phyloP scores from a whole-genome alignment of 2,797 vertebrate genomes.

The Darevskia mixta region DNA sequence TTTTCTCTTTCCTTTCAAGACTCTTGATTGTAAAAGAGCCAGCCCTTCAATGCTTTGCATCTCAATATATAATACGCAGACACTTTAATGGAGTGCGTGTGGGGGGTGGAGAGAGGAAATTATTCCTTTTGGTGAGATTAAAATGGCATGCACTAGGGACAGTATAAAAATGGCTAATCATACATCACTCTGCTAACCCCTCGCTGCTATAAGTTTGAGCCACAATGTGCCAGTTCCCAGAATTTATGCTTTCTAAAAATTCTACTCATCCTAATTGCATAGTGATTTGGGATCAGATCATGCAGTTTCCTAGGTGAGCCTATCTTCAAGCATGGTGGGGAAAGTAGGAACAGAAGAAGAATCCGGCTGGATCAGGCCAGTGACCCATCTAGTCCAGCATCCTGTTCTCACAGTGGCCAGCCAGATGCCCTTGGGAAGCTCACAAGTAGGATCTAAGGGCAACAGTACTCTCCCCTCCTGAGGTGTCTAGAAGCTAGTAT shows the following conservation, averaged over 20 bases:
- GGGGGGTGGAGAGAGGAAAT: constrained; percentile 12
- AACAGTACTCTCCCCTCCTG: too few relatives aligned
- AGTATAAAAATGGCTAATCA: constrained; percentile 38
- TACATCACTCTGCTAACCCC: constrained; percentile 13
- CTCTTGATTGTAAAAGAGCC: constrained; percentile 27
- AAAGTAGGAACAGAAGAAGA: not conserved
- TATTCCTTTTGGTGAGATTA: constrained; percentile 10
- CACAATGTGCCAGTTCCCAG: constrained; percentile 48
- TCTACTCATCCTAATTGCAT: constrained; percentile 57
- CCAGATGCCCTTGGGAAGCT: too few relatives aligned
- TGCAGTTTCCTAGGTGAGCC: not conserved
- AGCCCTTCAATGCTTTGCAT: constrained; percentile 54
- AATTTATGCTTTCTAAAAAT: constrained; percentile 55
- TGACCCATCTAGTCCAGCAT: too few relatives aligned
- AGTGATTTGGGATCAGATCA: constrained; percentile 17
- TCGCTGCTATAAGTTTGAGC: constrained; percentile 4
- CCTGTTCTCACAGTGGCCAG: too few relatives aligned
- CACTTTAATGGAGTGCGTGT: not conserved
- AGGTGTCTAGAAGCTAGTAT: too few relatives aligned
- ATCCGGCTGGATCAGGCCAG: too few relatives aligned
- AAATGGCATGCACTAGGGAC: constrained; percentile 6
- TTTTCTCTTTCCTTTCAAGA: constrained; percentile 49
- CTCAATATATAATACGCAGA: constrained; percentile 44
- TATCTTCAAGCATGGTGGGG: not conserved
- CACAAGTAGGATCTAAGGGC: too few relatives aligned